Evolutionary conservation across 2,797 vertebrate species (phyloP), one percentile per base, ranked within the genome.

Genomic region (Micrastur ruficollis): DNA sequence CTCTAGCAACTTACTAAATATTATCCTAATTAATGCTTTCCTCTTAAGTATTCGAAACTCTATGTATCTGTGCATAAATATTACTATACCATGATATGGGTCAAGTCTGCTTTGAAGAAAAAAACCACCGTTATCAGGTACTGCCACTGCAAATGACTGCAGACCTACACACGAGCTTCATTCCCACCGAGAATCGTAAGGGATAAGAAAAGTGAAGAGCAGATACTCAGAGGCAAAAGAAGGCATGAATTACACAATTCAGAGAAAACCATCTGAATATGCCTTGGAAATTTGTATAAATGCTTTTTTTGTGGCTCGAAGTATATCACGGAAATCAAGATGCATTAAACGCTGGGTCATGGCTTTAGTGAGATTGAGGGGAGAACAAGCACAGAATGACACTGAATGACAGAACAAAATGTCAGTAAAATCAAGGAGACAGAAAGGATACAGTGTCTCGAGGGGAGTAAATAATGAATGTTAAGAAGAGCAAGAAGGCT

Each of bases 391-490:
- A 61, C 36, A 59, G 76, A 46, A 29, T 89, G 95, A 90, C 89
- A 94, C 3, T 94, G 93, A 96, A 75, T 72, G 95, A 89, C 93
- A 95, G 96, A 93, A 95, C 80, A 86, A 93, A 94, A 90, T 86
- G 95, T 94, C 94, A 93, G 87, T 72, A 61, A 95, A 96, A 94
- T 94, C 94, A 96, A 97, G 91, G 95, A 96, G 94, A 95, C 73
- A 40, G 82, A 89, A 78, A 95, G 90, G 58, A 93, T 65, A 78
- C 52, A 75, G 84, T 59, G 42, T 86, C 95, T 96, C 82, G 2
- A 70, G 92, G 91, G 94, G 86, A 94, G 92, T 94, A 95, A 96
- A 93, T 96, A 95, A 96, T 93, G 89, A 91, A 97, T 93, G 89
- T 65, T 81, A 86, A 94, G 78, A 81, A 87, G 89, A 93, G 66